Evolutionary conservation across 2,888 invertebrate species (phyloP).

Genomic region (Isotomurus palustris): DNA sequence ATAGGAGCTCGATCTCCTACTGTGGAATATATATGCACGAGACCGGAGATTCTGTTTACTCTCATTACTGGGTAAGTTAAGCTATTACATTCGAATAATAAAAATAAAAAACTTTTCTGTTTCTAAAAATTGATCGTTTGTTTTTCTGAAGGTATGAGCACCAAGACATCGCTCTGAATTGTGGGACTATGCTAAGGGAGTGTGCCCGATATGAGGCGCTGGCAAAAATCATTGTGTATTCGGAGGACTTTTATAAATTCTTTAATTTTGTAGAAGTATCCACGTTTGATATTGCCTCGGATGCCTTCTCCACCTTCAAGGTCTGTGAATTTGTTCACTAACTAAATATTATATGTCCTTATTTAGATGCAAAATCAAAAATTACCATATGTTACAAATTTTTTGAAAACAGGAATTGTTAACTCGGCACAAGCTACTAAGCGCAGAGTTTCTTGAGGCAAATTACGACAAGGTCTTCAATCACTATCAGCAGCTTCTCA

Average conservation of each 20-base stretch:
- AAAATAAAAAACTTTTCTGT: slow-evolving; percentile 15
- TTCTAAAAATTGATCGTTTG: neutral
- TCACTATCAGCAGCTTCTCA: slow-evolving; percentile 92
- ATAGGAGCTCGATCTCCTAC: slow-evolving; percentile 97
- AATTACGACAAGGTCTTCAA: slow-evolving; percentile 98
- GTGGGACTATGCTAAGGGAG: slow-evolving; percentile 98
- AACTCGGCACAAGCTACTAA: slow-evolving; percentile 89
- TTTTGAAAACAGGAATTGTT: slow-evolving; percentile 82
- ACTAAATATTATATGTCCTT: slow-evolving; percentile 1
- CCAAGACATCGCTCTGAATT: slow-evolving; percentile 97
- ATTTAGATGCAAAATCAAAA: slow-evolving; percentile 5
- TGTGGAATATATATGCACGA: slow-evolving; percentile 97
- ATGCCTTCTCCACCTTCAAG: slow-evolving; percentile 99
- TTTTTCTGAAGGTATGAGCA: slow-evolving; percentile 78
- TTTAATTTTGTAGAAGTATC: slow-evolving; percentile 99
- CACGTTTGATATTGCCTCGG: slow-evolving; percentile 99
- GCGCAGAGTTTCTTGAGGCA: slow-evolving; percentile 96
- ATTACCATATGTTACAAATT: neutral
- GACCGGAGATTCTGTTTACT: slow-evolving; percentile 93
- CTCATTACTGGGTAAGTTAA: slow-evolving; percentile 82
- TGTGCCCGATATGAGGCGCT: slow-evolving; percentile 97
- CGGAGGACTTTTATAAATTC: slow-evolving; percentile 98
- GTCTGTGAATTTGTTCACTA: slow-evolving; percentile 54
- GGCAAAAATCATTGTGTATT: slow-evolving; percentile 96
- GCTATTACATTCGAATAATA: neutral